These are phyloP conservation scores for Podilymbus podiceps DNA, from an alignment of 2,113 vertebrate species.

Conservation along the genomic window DNA sequence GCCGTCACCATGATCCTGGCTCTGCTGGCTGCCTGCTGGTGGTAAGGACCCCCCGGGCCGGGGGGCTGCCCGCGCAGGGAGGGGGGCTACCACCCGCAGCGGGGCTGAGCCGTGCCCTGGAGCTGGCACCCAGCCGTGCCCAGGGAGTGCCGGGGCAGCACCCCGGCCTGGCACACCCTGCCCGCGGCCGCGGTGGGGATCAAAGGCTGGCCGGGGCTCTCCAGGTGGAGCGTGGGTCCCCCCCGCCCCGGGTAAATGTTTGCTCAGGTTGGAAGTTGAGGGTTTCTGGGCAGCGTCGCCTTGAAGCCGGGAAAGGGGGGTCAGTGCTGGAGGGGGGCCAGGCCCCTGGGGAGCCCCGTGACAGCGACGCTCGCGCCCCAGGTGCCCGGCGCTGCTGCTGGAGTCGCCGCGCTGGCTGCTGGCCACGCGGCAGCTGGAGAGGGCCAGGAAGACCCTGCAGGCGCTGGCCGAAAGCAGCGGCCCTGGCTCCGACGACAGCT, in stretches of 20 bases:
- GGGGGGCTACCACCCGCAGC: accelerated
- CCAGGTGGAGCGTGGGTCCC: neutral
- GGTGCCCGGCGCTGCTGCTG: conserved; percentile 80
- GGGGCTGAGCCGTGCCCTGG: neutral
- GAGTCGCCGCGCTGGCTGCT: conserved; percentile 90
- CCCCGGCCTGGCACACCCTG: neutral
- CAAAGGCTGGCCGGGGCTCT: neutral
- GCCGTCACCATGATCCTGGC: conserved; percentile 78
- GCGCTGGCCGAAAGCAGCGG: conserved; percentile 71
- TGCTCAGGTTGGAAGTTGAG: neutral
- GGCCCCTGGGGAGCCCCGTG: neutral
- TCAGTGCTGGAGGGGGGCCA: neutral
- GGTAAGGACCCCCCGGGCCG: conserved; percentile 69
- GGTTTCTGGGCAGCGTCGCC: neutral
- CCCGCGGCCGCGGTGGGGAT: neutral
- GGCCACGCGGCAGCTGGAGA: conserved; percentile 79
- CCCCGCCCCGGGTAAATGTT: conserved; percentile 15
- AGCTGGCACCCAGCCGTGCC: neutral
- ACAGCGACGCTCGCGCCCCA: neutral
- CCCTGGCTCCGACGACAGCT: conserved; percentile 45
- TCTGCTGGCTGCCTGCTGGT: conserved; percentile 82
- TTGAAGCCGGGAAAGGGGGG: neutral
- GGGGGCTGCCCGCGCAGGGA: accelerated
- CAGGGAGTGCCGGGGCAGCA: neutral
- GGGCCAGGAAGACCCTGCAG: conserved; percentile 76